phyloP scores from a whole-genome alignment of 2,113 vertebrate genomes.

The Neotoma lepida region DNA sequence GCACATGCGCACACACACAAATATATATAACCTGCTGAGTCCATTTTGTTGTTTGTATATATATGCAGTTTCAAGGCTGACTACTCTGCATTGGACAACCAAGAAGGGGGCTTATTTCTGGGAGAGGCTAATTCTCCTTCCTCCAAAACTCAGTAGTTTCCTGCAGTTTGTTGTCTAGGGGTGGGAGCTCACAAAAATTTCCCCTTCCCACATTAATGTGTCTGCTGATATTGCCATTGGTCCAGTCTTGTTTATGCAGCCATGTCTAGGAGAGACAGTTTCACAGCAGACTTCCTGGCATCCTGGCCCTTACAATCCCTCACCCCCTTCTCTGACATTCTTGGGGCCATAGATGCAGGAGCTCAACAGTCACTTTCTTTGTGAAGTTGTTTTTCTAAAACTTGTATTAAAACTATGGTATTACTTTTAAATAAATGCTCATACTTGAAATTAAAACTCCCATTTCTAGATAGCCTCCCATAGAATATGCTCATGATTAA shows the following conservation, averaged over 20 bases:
- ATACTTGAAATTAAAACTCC: constrained; percentile 35
- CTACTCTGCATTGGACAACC: background rate
- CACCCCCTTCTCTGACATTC: background rate
- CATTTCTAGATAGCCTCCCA: background rate
- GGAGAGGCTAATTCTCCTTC: background rate
- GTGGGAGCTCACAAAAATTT: too few species aligned
- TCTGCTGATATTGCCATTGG: background rate
- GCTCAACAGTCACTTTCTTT: background rate
- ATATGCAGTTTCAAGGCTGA: background rate
- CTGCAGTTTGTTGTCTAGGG: background rate
- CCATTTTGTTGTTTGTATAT: background rate
- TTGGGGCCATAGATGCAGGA: background rate
- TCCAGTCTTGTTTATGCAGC: too few species aligned
- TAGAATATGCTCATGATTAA: background rate
- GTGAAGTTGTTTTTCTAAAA: background rate
- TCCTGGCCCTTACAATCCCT: too few species aligned
- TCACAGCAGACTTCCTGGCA: background rate
- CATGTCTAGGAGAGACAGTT: background rate
- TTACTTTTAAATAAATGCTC: background rate
- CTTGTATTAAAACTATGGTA: background rate
- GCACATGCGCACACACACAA: background rate
- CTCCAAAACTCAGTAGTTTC: background rate
- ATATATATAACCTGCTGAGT: background rate
- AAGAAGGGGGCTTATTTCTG: background rate
- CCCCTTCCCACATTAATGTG: background rate